Evolutionary conservation across 2,797 vertebrate species (phyloP).

Genomic region (Smutsia gigantea): DNA sequence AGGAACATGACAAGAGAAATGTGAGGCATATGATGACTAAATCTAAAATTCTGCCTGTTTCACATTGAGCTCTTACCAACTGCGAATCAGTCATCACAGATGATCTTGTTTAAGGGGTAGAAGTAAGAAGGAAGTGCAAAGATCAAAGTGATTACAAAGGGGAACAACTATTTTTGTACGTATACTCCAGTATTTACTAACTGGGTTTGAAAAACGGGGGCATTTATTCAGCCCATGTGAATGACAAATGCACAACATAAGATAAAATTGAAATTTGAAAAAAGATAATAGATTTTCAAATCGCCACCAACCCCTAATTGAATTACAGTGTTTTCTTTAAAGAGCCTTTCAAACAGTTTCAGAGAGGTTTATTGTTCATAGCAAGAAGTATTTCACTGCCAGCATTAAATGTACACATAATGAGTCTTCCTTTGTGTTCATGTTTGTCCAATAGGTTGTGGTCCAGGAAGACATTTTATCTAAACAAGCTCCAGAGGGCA

Average conservation of each 20-base stretch:
- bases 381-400: conserved; percentile 15
- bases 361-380: conserved; percentile 26
- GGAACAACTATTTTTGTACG: conserved; percentile 63
- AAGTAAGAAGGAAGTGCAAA: conserved; percentile 76
- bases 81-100: background rate
- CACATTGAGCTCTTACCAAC: background rate
- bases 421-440: background rate
- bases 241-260: background rate
- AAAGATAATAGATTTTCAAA: background rate
- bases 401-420: background rate
- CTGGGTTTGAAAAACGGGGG: conserved; percentile 35
- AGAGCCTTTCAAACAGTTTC: conserved; percentile 22
- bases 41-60: conserved; percentile 3
- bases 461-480: conserved; percentile 60
- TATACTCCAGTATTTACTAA: conserved; percentile 58
- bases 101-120: conserved; percentile 49
- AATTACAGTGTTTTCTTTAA: conserved; percentile 13
- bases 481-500: background rate
- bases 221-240: background rate
- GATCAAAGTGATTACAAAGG: conserved; percentile 71
- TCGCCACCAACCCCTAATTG: background rate
- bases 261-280: background rate
- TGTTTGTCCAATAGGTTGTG: conserved; percentile 3
- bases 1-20: background rate
- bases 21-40: background rate